These are phyloP conservation scores for Lasiommata megera DNA, from an alignment of 2,888 invertebrate genomes.

Conservation along the genomic window DNA sequence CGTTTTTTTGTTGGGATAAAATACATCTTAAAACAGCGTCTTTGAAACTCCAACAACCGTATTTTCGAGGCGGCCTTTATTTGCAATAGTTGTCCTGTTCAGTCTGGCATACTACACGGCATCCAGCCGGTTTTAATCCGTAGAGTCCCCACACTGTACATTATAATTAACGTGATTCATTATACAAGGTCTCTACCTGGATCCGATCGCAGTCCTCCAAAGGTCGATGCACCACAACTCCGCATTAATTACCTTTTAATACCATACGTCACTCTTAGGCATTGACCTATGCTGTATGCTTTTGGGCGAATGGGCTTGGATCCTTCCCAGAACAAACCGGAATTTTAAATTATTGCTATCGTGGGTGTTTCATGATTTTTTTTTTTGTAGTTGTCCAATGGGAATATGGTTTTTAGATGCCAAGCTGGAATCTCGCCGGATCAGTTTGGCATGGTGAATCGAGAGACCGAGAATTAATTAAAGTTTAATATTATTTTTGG, in stretches of 20 bases:
- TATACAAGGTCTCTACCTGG: slow-evolving; percentile 29
- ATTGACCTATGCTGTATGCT: neutral
- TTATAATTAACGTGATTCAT: slow-evolving; percentile 16
- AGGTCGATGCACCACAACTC: slow-evolving; percentile 30
- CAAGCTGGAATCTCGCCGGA: no score
- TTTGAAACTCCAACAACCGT: no score
- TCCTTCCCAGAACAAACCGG: slow-evolving; percentile 5
- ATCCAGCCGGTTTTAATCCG: neutral
- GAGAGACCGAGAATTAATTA: no score
- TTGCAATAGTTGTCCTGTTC: neutral
- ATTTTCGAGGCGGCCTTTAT: no score
- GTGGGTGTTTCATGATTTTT: neutral
- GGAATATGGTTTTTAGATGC: neutral
- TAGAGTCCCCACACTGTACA: neutral
- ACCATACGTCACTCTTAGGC: slow-evolving; percentile 3
- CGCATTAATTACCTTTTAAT: slow-evolving; percentile 3
- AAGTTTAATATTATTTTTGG: no score
- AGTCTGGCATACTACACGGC: neutral
- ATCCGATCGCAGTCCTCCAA: slow-evolving; percentile 18
- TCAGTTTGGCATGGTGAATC: no score
- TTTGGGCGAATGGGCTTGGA: slow-evolving; percentile 1
- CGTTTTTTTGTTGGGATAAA: no score
- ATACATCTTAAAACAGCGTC: no score
- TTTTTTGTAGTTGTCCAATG: neutral
- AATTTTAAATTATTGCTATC: neutral